A percentile compares a stretch with the other conserved stretches of the same genome.
These are phyloP conservation scores for Osmerus mordax DNA, from an alignment of 2,113 vertebrate species.

Conservation along the genomic window DNA sequence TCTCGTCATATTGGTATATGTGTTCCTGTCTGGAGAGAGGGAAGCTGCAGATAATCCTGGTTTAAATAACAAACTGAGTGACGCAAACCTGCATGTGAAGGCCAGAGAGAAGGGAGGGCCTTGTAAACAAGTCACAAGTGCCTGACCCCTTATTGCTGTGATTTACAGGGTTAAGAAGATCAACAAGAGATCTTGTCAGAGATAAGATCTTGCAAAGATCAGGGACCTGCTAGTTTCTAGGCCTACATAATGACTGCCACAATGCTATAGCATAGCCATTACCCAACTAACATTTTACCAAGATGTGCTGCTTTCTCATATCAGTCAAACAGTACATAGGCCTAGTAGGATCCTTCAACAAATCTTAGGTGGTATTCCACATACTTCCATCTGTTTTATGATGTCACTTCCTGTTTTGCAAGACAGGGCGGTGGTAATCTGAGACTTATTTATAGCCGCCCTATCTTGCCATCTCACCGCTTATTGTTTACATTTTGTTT, in stretches of 20 bases:
- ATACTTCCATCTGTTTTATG: conserved; percentile 12
- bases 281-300: too few species aligned
- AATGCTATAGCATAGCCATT: too few species aligned
- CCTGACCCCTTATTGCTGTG: background rate
- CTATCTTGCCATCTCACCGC: conserved; percentile 40
- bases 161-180: background rate
- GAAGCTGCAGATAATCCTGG: conserved; percentile 26
- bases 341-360: too few species aligned
- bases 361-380: too few species aligned
- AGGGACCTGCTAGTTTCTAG: too few species aligned
- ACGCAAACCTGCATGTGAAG: conserved; percentile 58
- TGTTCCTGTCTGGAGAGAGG: too few species aligned
- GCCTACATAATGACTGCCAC: too few species aligned
- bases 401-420: conserved; percentile 37
- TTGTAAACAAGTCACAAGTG: conserved; percentile 45
- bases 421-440: background rate
- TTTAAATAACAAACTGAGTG: conserved; percentile 51
- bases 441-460: conserved; percentile 50
- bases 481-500: conserved; percentile 48
- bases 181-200: too few species aligned
- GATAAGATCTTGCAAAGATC: too few species aligned
- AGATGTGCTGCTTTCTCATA: too few species aligned
- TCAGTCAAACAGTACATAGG: too few species aligned
- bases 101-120: conserved; percentile 28
- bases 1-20: too few species aligned